A percentile compares a stretch with the other conserved stretches of the same genome.
phyloP scores from a whole-genome alignment of 2,888 invertebrate genomes.

The Enchytraeus crypticus region DNA sequence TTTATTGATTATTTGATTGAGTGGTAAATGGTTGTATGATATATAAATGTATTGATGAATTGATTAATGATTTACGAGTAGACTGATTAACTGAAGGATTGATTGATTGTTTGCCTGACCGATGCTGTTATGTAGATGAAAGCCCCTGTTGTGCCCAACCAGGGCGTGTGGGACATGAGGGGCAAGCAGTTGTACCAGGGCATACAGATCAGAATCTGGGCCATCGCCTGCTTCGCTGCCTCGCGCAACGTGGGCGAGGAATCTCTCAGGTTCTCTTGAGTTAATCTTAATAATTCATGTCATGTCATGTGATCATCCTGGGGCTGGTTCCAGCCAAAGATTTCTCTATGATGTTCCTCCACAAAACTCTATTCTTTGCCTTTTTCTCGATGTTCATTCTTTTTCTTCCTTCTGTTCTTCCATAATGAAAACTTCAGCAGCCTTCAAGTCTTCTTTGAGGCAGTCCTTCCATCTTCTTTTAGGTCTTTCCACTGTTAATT shows the following conservation, averaged over 20 bases:
- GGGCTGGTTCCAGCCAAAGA: too few relatives aligned
- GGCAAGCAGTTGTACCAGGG: constrained; percentile 99
- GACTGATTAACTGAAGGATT: neutral
- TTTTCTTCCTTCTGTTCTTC: too few relatives aligned
- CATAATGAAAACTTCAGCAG: too few relatives aligned
- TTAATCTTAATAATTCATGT: too few relatives aligned
- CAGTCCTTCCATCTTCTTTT: too few relatives aligned
- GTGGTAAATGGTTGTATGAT: neutral
- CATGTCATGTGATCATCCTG: too few relatives aligned
- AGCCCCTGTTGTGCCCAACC: constrained; percentile 92
- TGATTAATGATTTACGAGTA: neutral
- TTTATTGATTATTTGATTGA: neutral
- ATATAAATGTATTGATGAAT: neutral
- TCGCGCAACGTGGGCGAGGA: constrained; percentile 96
- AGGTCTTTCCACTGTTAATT: too few relatives aligned
- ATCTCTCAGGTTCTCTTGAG: constrained; percentile 61
- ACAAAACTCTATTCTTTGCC: too few relatives aligned
- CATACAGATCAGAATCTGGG: constrained; percentile 98
- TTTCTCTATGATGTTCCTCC: too few relatives aligned
- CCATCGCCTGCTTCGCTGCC: constrained; percentile 98
- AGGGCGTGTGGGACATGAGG: constrained; percentile 99
- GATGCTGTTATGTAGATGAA: constrained; percentile 56
- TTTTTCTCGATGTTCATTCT: too few relatives aligned
- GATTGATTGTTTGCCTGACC: too few relatives aligned
- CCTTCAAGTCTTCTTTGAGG: too few relatives aligned